Evolutionary conservation across 2,888 invertebrate species (phyloP).

Genomic region (Drosophila histrio): DNA sequence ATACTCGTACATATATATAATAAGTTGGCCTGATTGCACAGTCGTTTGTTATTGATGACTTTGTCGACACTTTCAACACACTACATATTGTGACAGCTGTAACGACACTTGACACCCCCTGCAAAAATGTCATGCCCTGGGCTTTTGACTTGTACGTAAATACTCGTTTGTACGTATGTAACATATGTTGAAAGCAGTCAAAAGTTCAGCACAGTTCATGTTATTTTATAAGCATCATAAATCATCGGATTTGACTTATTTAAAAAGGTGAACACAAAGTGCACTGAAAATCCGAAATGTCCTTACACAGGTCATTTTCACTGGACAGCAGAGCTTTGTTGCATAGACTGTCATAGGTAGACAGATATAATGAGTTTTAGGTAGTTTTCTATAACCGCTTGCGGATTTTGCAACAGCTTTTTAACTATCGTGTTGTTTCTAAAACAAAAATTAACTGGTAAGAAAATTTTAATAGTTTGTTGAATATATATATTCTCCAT

Average conservation of each 20-base stretch:
- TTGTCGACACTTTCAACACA: conserved; percentile 29
- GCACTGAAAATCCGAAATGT: conserved; percentile 12
- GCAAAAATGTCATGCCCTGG: conserved; percentile 17
- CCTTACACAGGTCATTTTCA: not conserved
- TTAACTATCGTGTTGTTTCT: too few species aligned
- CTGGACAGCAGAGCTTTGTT: not conserved
- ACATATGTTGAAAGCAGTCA: conserved; percentile 21
- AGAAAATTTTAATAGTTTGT: too few species aligned
- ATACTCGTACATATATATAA: not conserved
- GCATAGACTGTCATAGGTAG: not conserved
- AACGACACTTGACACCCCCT: conserved; percentile 36
- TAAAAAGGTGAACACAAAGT: conserved; percentile 19
- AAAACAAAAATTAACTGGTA: too few species aligned
- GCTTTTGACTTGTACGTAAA: conserved; percentile 10
- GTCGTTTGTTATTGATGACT: conserved; percentile 65
- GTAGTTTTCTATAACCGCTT: not conserved
- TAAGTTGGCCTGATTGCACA: conserved; percentile 17
- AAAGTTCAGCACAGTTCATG: conserved; percentile 18
- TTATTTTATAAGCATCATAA: conserved; percentile 41
- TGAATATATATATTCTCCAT: too few species aligned
- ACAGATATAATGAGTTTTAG: not conserved
- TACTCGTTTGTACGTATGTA: not conserved
- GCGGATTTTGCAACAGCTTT: not conserved
- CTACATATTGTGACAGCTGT: conserved; percentile 58
- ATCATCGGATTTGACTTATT: conserved; percentile 36